Evolutionary conservation across 2,797 vertebrate genomes (phyloP).

Genomic region (Manis crassicaudata): DNA sequence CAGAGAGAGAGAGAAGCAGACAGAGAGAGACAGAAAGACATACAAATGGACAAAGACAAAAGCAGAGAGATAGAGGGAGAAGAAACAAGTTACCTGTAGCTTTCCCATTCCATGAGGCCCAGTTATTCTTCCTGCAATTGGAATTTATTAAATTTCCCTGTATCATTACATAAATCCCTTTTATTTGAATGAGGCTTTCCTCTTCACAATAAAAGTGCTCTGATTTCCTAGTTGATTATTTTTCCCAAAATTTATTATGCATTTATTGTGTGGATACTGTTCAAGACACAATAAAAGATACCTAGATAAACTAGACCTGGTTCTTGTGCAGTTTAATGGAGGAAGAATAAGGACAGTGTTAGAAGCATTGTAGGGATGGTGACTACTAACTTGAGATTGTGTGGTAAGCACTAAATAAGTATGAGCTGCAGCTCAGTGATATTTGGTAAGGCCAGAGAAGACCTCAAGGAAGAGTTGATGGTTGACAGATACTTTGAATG

Average conservation of each 20-base stretch:
- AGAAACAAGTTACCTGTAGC: background rate
- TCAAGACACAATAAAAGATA: slow-evolving; percentile 9
- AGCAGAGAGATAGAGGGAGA: background rate
- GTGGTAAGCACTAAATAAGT: slow-evolving; percentile 1
- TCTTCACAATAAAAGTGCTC: background rate
- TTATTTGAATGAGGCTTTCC: background rate
- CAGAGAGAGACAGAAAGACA: background rate
- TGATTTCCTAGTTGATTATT: background rate
- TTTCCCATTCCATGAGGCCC: background rate
- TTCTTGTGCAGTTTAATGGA: slow-evolving; percentile 6
- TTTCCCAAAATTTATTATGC: background rate
- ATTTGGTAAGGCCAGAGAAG: slow-evolving; percentile 10
- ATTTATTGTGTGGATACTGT: background rate
- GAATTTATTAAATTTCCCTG: slow-evolving; percentile 20
- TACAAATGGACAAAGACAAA: background rate
- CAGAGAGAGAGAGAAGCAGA: background rate
- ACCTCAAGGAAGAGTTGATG: background rate
- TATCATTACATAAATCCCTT: background rate
- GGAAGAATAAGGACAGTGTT: background rate
- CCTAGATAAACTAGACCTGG: background rate
- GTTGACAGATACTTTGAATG: background rate
- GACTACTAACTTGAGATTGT: background rate
- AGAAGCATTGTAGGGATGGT: background rate
- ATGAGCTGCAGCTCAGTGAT: background rate
- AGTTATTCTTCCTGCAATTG: background rate